Conservation (phyloP, 2,797 vertebrate species). For the Leptatherina wallacei region DNA sequence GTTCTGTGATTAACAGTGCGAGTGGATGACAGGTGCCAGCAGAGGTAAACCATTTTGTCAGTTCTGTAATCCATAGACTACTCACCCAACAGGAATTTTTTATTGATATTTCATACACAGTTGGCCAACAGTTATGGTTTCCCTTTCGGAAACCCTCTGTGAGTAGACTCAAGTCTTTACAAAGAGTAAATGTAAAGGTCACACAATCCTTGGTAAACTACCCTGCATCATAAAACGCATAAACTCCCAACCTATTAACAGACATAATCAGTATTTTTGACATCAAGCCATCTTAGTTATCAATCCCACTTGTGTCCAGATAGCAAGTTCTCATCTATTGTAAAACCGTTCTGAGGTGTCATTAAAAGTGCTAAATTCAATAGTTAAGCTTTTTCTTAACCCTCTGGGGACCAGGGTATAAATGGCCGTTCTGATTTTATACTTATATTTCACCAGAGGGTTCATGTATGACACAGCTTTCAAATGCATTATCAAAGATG, state of each 20-base stretch:
- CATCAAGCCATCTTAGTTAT: not conserved
- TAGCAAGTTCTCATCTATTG: not conserved
- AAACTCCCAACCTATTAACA: not conserved
- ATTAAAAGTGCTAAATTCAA: not conserved
- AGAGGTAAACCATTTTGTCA: not conserved
- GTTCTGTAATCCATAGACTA: not conserved
- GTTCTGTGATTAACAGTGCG: constrained; percentile 4
- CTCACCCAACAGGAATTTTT: not conserved
- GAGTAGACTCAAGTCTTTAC: not conserved
- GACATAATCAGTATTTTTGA: not conserved
- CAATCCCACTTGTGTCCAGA: constrained; percentile 12
- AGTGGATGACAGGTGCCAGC: not conserved
- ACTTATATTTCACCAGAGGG: too few species aligned
- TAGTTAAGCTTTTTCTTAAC: not conserved
- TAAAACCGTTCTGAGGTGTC: not conserved
- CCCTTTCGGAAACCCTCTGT: not conserved
- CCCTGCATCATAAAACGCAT: not conserved
- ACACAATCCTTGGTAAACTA: not conserved
- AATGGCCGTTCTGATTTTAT: too few species aligned
- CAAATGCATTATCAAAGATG: constrained; percentile 14
- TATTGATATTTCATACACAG: not conserved
- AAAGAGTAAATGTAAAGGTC: not conserved
- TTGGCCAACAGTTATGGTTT: not conserved
- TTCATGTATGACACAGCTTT: constrained; percentile 23
- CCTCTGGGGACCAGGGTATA: too few species aligned